Evolutionary conservation across 2,888 invertebrate genomes (phyloP), one percentile per base, ranked within the genome.

Genomic region (Napeogenes inachia): DNA sequence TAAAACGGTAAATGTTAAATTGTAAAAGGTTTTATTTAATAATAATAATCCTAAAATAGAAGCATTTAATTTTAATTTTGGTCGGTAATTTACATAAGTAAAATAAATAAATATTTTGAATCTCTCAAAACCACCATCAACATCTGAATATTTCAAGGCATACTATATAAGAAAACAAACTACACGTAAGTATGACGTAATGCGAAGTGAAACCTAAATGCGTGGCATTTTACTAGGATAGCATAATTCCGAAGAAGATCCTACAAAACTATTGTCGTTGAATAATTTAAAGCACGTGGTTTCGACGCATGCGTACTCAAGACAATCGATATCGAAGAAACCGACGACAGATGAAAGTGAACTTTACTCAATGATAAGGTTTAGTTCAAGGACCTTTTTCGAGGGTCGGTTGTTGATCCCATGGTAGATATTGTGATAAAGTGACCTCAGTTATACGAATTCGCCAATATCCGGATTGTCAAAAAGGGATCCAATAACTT

Each of bases 211-310:
- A 35, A 50, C 10, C 30, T 50, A 50, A 50, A 50, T 50, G 50
- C 50, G 50, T 50, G 50, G 50, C 50, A 50, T 50, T 50, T 50
- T 50, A 50, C 50, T 50, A 50, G 50, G 50, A 30, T 8, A 30
- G 21, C 50, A 50, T 21, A 30, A 50, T 10, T 30, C 4, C 6
- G 8, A 50, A 47, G 50, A 8, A 50, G 50, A 8, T 50, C 10
- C 30, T 10, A 30, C 30, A 50, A 50, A 42, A 42, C 42, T 30
- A 30, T 30, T 6, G n/a, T n/a, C n/a, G n/a, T n/a, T 47, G n/a
- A 50, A 30, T 30, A 50, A 30, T 50, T 21, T 21, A 21, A 21
- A 50, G 10, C 50, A 50, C 50, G 30, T 50, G 50, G 8, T 50
- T 30, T 12, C 2, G 8, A 50, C 50, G 50, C 50, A 50, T 50